Evolutionary conservation across 2,888 invertebrate genomes (phyloP).

Genomic region (Nematopogon swammerdamellus): DNA sequence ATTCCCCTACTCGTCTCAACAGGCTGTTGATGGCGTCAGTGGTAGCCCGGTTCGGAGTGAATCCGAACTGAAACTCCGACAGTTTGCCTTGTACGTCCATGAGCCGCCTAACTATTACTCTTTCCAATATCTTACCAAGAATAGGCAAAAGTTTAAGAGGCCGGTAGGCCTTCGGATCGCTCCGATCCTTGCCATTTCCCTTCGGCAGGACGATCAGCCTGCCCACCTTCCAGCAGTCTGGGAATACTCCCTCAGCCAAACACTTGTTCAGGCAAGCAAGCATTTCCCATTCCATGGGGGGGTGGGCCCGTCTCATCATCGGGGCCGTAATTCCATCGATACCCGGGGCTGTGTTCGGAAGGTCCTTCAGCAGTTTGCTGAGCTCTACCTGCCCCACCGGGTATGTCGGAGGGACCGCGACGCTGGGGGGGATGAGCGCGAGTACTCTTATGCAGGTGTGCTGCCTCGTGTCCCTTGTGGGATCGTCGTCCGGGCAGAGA

Average conservation of each 20-base stretch:
- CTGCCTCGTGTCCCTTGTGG: constrained; percentile 7
- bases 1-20: background rate
- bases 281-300: too few species aligned
- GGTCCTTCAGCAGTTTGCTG: constrained; percentile 6
- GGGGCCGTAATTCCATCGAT: constrained; percentile 15
- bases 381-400: constrained; percentile 4
- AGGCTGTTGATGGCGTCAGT: constrained; percentile 12
- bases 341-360: constrained; percentile 19
- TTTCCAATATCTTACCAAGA: constrained; percentile 19
- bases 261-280: too few species aligned
- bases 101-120: constrained; percentile 12
- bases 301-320: constrained; percentile 8
- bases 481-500: constrained; percentile 19
- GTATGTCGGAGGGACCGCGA: constrained; percentile 7
- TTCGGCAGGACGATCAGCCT: constrained; percentile 15
- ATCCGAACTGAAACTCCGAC: constrained; percentile 18
- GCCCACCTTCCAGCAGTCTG: constrained; percentile 15
- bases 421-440: constrained; percentile 10
- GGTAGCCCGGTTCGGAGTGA: constrained; percentile 15
- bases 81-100: constrained; percentile 6
- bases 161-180: constrained; percentile 16
- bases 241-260: constrained; percentile 10
- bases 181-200: constrained; percentile 12
- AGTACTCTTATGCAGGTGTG: constrained; percentile 13
- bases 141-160: constrained; percentile 18